Percentiles rank a stretch among this genome's conserved stretches.
Conservation (phyloP, 2,113 vertebrate species). For the Bubalus kerabau region DNA sequence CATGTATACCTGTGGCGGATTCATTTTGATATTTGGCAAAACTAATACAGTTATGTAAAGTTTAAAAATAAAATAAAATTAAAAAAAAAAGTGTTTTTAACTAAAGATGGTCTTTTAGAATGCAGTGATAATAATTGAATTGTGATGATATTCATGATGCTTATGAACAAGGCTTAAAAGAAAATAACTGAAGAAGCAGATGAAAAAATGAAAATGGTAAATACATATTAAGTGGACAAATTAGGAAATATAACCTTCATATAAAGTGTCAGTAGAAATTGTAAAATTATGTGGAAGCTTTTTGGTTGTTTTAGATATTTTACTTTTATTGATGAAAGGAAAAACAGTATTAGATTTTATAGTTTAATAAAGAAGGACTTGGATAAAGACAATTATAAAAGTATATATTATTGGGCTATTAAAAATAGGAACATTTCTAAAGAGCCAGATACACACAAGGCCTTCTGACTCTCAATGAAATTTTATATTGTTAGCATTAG, state of each 20-base stretch:
- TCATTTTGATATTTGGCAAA: too few relatives aligned
- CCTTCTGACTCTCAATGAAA: neutral
- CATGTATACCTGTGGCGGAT: too few relatives aligned
- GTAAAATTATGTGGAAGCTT: neutral
- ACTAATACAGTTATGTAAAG: too few relatives aligned
- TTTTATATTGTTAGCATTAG: neutral
- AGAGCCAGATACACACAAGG: neutral
- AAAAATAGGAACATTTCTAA: neutral
- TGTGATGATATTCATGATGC: constrained; percentile 31
- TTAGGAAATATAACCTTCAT: neutral
- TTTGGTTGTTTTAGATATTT: neutral
- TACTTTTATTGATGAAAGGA: constrained; percentile 31
- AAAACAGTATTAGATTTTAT: constrained; percentile 42
- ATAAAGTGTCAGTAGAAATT: neutral
- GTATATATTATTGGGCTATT: neutral
- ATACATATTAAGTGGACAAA: neutral
- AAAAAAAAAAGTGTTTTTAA: constrained; percentile 29
- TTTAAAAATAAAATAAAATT: too few relatives aligned
- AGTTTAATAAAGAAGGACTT: constrained; percentile 40
- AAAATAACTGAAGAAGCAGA: constrained; percentile 58
- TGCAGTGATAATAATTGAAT: neutral
- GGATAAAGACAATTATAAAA: neutral
- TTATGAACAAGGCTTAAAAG: constrained; percentile 31
- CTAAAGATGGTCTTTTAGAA: neutral
- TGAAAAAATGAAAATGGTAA: constrained; percentile 42